Evolutionary conservation across 2,113 vertebrate species (phyloP), one percentile per base, ranked within the genome.

Genomic region (Microcebus ravelobensis): DNA sequence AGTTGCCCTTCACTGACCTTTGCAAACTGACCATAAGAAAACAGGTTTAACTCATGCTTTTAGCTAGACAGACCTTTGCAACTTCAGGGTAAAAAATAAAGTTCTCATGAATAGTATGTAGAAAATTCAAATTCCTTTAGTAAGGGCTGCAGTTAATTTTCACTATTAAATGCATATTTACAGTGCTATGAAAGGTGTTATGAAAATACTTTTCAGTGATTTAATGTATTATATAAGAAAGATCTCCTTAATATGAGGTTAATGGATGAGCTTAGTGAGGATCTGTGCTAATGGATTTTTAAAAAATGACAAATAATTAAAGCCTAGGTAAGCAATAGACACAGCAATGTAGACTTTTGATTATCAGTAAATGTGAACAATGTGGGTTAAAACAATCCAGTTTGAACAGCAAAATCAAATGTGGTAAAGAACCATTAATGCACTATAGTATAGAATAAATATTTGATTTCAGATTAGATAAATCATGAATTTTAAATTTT

Each of bases 1-100:
- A 48, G 67, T 45, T 96, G 86, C 93, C 93, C 97, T 97, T 96
- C 80, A 84, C 52, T 90, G 93, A 97, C 87, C 95, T 97, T 90
- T 94, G 82, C n/a, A 95, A 94, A 65, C 86, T 80, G 67, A 73
- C 81, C 83, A 94, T 73, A 89, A 97, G 93, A 96, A 96, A 94
- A 94, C 2, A 91, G 70, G 71, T 59, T 94, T 87, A 94, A 94
- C 70, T 94, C 50, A 95, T 25, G 59, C 39, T 82, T 88, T 97
- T 25, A 94, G 83, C 34, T 39, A 94, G 67, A 95, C n/a, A 55
- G n/a, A 94, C 18, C 61, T 83, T 83, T 71, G 91, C 31, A 76
- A 81, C 48, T 68, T 73, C 36, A 94, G 63, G 55, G 67, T 34
- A 67, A 67, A 96, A 97, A 90, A 92, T 86, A 34, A 83, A 96